Evolutionary conservation across 2,797 vertebrate genomes (phyloP), one percentile per base, ranked within the genome.

Genomic region (Macroramphosus scolopax): DNA sequence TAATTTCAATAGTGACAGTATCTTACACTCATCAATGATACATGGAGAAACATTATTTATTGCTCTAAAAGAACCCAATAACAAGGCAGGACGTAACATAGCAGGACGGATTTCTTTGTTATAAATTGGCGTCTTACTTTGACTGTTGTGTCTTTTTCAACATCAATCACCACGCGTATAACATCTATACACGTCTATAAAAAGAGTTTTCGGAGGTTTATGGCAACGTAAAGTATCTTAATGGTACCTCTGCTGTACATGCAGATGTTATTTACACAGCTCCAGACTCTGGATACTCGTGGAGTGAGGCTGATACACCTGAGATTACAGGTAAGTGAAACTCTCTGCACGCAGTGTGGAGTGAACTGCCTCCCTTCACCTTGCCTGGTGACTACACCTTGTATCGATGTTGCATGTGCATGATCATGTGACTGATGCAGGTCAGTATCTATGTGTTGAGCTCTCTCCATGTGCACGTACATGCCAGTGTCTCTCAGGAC

Each of bases 251-350:
- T 79, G 72, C 77, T 85, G 58, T 80, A 52, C 75, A 72, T 83
- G 77, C 78, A 90, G 91, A 92, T 74, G 65, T 83, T 75, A 88
- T 78, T 78, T 87, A 85, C 40, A 50, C 81, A 42, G 75, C 76
- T 51, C 81, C 88, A 67, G 89, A 91, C 76, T 69, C 87, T 20
- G 90, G 88, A 56, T 88, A 90, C 53, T 64, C 76, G 0, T 92
- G 89, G 90, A 85, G 70, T 24, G 84, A 87, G 50, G 62, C 63
- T 0, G 86, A 89, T 51, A 53, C 77, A 7, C 63, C 78, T 36
- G 86, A 89, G 38, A 67, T 54, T 5, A 28, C 88, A 83, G 91
- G 91, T 92, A 84, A 87, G 84, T 52, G 30, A 7, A 13, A 36
- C 22, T 39, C 13, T 16, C 17, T 24, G 6, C 4, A 11, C 49